A percentile compares a stretch with the other conserved stretches of the same genome.
Conservation (phyloP, 2,113 vertebrate species). For the Cochlearius cochlearius region DNA sequence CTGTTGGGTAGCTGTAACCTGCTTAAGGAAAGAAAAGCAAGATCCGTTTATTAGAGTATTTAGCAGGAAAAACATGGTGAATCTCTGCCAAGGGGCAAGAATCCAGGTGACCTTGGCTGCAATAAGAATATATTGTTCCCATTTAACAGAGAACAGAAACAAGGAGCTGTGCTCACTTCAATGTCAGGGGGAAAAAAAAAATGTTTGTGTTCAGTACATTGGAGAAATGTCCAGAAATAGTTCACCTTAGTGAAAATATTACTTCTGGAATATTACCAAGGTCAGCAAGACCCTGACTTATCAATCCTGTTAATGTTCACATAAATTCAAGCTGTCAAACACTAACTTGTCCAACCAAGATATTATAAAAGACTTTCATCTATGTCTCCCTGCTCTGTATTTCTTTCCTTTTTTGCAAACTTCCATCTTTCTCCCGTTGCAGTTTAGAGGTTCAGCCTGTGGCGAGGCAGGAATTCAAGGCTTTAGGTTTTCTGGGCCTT, state of each 20-base stretch:
- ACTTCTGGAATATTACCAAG: slow-evolving; percentile 69
- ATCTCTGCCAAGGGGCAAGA: not conserved
- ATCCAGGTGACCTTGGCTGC: slow-evolving; percentile 19
- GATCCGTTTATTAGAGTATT: not conserved
- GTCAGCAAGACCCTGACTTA: slow-evolving; percentile 68
- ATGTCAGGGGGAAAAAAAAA: slow-evolving; percentile 9
- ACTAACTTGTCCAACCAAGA: slow-evolving; percentile 39
- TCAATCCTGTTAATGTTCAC: slow-evolving; percentile 67
- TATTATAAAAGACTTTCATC: slow-evolving; percentile 31
- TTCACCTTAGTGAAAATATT: slow-evolving; percentile 69
- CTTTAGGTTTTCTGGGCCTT: not conserved
- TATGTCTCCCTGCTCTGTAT: not conserved
- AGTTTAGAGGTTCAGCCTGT: not conserved
- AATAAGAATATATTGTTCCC: slow-evolving; percentile 34
- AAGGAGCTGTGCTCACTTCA: slow-evolving; percentile 3
- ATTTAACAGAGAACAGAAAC: slow-evolving; percentile 39
- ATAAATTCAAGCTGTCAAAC: slow-evolving; percentile 64
- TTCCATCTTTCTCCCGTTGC: not conserved
- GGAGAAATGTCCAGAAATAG: slow-evolving; percentile 65
- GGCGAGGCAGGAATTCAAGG: not conserved
- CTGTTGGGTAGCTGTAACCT: not conserved
- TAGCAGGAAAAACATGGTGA: not conserved
- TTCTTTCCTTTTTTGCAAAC: not conserved
- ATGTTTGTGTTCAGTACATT: slow-evolving; percentile 31
- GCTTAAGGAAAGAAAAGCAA: not conserved